Base-by-base conservation (phyloP, 2,113 vertebrate species). In the Thamnaconus septentrionalis region DNA sequence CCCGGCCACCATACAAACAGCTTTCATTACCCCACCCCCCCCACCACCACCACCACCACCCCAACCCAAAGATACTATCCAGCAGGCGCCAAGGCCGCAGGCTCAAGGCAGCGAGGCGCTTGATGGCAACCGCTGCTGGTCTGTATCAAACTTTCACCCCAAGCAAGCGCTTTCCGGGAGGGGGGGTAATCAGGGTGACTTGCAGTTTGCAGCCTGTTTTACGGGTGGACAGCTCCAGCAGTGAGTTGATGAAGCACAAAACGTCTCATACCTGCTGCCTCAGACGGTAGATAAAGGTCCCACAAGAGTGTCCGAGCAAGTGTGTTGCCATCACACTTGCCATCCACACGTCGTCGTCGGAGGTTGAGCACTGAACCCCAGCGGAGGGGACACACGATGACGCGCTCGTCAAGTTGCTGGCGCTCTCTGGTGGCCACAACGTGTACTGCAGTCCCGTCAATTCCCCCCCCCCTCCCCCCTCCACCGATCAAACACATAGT, bases 21-120 rank as follows among this genome's bases (percentile, higher is more conserved):
- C 80, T 83, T 86, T 83, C 66, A 75, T 69, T 74, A 78, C 76
- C 74, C 66, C 69, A 71, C 67, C 71, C 65, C 76, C 56, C 66
- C 79, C 79, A 81, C 83, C 61, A 80, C 85, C 80, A 69, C 74
- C 77, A 75, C n/a, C n/a, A n/a, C n/a, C n/a, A n/a, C n/a, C n/a
- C n/a, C n/a, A 70, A 75, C 82, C 62, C 71, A 74, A 61, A 71
- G 41, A 61, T 68, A 70, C 66, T 45, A 69, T 79, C 56, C 50
- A 73, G 68, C 73, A 58, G 59, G 55, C 74, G 55, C 60, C 68
- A 41, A 11, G 40, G 69, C 69, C 75, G 64, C 18, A 31, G 18
- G 59, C 48, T 59, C 63, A 49, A 57, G 77, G 66, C 58, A 56
- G 69, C 59, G 51, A 1, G 56, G 65, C 66, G 65, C 66, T 66